Conservation (phyloP, 2,888 invertebrate species). For the Erebia epiphron region DNA sequence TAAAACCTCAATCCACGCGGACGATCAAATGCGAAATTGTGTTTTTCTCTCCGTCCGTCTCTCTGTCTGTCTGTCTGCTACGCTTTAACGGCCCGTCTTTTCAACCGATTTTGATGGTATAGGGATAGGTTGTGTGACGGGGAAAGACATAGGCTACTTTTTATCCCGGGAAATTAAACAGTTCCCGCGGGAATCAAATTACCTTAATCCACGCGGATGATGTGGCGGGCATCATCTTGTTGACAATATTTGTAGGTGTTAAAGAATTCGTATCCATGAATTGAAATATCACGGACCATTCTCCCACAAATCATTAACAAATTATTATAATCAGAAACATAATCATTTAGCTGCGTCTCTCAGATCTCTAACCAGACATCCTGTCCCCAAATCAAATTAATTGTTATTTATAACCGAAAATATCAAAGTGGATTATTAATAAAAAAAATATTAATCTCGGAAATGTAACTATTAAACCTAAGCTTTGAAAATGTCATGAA, state of each 20-base stretch:
- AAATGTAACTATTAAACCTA: slow-evolving; percentile 51
- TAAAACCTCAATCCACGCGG: too few relatives aligned
- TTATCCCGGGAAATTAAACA: too few relatives aligned
- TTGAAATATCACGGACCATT: neutral
- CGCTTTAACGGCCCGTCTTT: too few relatives aligned
- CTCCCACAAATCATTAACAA: slow-evolving; percentile 3
- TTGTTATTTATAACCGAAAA: slow-evolving; percentile 23
- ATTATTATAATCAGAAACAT: slow-evolving; percentile 15
- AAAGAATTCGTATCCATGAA: neutral
- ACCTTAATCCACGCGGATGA: too few relatives aligned
- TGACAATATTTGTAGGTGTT: neutral
- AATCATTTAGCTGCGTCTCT: slow-evolving; percentile 18
- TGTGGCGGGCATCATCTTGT: too few relatives aligned
- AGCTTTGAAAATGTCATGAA: slow-evolving; percentile 48
- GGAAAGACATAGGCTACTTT: too few relatives aligned
- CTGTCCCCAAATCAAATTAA: slow-evolving; percentile 13
- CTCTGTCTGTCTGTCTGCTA: too few relatives aligned
- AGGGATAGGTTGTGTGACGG: too few relatives aligned
- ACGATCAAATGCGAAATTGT: too few relatives aligned
- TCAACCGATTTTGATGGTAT: too few relatives aligned
- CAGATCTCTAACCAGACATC: slow-evolving; percentile 30
- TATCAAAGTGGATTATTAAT: slow-evolving; percentile 47
- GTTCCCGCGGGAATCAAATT: too few relatives aligned
- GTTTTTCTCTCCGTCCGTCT: too few relatives aligned
- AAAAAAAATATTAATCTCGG: slow-evolving; percentile 46